These are phyloP conservation scores for Syrmaticus mikado DNA, from an alignment of 2,113 vertebrate species.

Conservation along the genomic window DNA sequence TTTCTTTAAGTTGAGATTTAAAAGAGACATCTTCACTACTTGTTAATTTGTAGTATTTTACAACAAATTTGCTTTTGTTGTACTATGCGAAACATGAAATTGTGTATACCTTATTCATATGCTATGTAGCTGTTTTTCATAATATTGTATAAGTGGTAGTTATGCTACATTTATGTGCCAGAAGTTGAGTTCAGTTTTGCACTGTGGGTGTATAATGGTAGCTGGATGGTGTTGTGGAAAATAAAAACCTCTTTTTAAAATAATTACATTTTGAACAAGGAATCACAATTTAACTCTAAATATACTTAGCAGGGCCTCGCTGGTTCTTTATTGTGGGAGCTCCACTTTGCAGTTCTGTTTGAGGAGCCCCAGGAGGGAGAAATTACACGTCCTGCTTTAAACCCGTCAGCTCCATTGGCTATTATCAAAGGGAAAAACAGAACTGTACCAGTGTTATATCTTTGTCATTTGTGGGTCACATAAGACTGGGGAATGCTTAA, in stretches of 20 bases:
- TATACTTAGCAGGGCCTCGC: not conserved
- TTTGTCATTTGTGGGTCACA: not conserved
- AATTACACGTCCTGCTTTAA: not conserved
- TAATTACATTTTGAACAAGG: not conserved
- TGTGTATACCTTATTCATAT: not conserved
- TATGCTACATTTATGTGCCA: not conserved
- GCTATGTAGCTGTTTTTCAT: not conserved
- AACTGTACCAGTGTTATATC: not conserved
- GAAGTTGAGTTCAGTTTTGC: not conserved
- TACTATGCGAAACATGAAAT: slow-evolving; percentile 23
- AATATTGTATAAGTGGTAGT: slow-evolving; percentile 3
- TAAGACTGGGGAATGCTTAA: not conserved
- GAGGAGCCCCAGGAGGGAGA: not conserved
- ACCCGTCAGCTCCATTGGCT: not conserved
- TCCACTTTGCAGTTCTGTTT: not conserved
- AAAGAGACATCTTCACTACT: not conserved
- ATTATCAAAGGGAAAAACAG: not conserved
- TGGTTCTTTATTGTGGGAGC: not conserved
- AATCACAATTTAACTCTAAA: not conserved
- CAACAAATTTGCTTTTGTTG: not conserved
- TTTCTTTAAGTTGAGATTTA: slow-evolving; percentile 36
- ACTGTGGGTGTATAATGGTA: not conserved
- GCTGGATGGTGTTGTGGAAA: not conserved
- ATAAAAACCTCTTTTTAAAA: rapidly evolving
- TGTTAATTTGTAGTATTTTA: slow-evolving; percentile 7